Conservation (phyloP, 2,888 invertebrate genomes). For the Neoscelio sp. region DNA sequence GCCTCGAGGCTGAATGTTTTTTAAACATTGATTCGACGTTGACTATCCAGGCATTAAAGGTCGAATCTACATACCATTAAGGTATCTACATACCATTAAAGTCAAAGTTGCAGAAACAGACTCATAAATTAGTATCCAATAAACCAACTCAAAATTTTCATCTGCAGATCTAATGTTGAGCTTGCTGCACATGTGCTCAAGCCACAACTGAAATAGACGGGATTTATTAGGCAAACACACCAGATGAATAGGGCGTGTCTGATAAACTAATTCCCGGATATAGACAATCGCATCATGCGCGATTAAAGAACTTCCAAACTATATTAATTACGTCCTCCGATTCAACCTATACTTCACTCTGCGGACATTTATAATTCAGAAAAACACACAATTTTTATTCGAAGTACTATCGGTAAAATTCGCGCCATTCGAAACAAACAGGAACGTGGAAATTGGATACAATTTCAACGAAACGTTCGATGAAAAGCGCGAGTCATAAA, state of each 20-base stretch:
- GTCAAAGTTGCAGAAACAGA: too few species aligned
- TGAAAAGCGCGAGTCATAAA: constrained; percentile 45
- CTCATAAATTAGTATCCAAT: constrained; percentile 57
- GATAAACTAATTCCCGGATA: constrained; percentile 61
- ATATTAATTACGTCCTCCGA: constrained; percentile 21
- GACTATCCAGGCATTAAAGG: too few species aligned
- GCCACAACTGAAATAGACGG: constrained; percentile 64
- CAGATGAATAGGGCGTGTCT: constrained; percentile 69
- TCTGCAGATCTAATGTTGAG: constrained; percentile 54
- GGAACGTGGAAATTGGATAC: constrained; percentile 42
- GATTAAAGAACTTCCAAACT: constrained; percentile 46
- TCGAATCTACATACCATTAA: too few species aligned
- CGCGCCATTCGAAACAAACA: constrained; percentile 22
- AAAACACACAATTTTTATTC: too few species aligned
- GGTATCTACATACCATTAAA: too few species aligned
- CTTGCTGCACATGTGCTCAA: constrained; percentile 60
- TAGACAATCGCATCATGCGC: constrained; percentile 50
- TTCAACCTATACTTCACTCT: too few species aligned
- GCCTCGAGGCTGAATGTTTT: too few species aligned
- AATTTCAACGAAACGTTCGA: constrained; percentile 50
- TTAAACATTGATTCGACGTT: too few species aligned
- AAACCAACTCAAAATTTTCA: constrained; percentile 63
- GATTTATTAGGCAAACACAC: constrained; percentile 65
- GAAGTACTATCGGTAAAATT: constrained; percentile 6
- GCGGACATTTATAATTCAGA: too few species aligned